phyloP scores from a whole-genome alignment of 2,888 invertebrate genomes.

The Muschampia plurimacula region DNA sequence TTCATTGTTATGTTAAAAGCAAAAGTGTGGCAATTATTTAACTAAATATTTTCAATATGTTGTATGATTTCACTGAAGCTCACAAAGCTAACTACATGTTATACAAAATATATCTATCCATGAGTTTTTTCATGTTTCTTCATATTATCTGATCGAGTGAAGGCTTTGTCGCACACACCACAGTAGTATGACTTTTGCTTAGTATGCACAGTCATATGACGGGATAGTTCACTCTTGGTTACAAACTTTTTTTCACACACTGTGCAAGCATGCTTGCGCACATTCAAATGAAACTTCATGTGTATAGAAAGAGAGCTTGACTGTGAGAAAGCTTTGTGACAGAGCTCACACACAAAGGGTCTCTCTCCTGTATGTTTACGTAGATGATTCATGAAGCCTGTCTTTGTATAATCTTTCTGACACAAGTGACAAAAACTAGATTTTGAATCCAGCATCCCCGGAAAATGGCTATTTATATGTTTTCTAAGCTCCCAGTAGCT shows the following conservation, averaged over 20 bases:
- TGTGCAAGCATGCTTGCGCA: constrained; percentile 82
- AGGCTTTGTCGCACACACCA: constrained; percentile 83
- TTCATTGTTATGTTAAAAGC: constrained; percentile 31
- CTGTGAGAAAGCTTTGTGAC: constrained; percentile 82
- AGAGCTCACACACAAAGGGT: constrained; percentile 83
- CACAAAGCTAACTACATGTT: constrained; percentile 50
- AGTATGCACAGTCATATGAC: constrained; percentile 84
- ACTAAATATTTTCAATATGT: constrained; percentile 18
- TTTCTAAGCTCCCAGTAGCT: constrained; percentile 83
- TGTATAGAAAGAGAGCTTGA: constrained; percentile 83
- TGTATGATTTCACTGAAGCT: constrained; percentile 27
- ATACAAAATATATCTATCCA: constrained; percentile 56
- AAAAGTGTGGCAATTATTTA: constrained; percentile 29
- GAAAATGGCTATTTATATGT: constrained; percentile 81
- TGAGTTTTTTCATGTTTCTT: constrained; percentile 71
- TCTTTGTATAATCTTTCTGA: constrained; percentile 83
- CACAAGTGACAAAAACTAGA: constrained; percentile 71
- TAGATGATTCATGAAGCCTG: constrained; percentile 83
- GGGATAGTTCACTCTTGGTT: constrained; percentile 83
- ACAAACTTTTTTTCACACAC: constrained; percentile 85
- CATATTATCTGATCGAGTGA: constrained; percentile 84
- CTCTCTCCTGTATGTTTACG: constrained; percentile 82
- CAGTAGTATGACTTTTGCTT: constrained; percentile 84
- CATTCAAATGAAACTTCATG: constrained; percentile 84
- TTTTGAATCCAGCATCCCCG: constrained; percentile 83